These are phyloP conservation scores for Bombus superbus DNA, from an alignment of 1,140 invertebrate species.

Conservation along the genomic window DNA sequence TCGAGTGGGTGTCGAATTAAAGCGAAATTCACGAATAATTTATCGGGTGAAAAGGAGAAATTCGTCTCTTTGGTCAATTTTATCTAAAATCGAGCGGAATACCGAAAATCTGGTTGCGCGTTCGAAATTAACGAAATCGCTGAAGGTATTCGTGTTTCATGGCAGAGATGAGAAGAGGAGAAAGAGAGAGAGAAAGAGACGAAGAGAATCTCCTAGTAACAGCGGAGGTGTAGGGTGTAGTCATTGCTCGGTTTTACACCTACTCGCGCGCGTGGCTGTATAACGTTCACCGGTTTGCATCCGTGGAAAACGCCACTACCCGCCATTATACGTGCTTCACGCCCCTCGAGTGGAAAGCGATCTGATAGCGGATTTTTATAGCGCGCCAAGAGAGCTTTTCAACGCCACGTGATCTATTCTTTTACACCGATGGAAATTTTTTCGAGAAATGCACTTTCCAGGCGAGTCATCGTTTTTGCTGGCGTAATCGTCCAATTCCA, in stretches of 20 bases:
- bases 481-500: background rate
- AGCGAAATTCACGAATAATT: background rate
- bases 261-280: background rate
- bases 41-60: background rate
- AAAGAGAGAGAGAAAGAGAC: background rate
- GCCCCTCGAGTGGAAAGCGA: conserved; percentile 21
- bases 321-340: conserved; percentile 20
- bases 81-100: background rate
- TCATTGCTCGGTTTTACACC: conserved; percentile 8
- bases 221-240: too few relatives aligned
- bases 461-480: background rate
- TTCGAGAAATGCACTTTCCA: background rate
- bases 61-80: background rate
- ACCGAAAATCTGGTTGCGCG: background rate
- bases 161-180: background rate
- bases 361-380: conserved; percentile 36
- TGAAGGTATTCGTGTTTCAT: background rate
- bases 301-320: conserved; percentile 17
- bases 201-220: background rate
- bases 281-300: conserved; percentile 14
- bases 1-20: background rate
- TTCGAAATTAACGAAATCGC: background rate
- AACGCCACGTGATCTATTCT: conserved; percentile 15
- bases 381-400: conserved; percentile 16
- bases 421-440: conserved; percentile 4